Conservation (phyloP, 1,140 invertebrate genomes). For the Dinoponera quadriceps region DNA sequence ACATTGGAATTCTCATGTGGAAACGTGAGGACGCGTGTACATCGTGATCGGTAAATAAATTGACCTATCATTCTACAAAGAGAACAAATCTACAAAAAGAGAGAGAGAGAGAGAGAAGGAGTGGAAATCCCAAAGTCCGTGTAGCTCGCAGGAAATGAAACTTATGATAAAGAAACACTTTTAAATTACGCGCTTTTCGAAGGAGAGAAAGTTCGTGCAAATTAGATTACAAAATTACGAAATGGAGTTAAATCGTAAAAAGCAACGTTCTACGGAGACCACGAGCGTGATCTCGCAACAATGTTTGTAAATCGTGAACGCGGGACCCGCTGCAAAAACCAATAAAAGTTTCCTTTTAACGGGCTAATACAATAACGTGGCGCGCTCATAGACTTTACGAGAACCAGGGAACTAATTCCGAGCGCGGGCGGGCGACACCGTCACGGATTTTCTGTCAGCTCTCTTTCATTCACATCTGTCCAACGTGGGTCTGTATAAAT, state of each 20-base stretch:
- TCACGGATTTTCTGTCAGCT: not conserved
- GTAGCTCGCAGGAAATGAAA: no score
- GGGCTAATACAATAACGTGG: not conserved
- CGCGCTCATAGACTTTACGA: not conserved
- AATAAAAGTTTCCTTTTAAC: conserved; percentile 38
- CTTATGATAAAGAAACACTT: no score
- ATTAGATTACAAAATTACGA: conserved; percentile 27
- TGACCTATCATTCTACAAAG: no score
- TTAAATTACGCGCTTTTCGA: no score
- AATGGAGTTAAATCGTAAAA: conserved; percentile 16
- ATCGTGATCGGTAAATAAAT: no score
- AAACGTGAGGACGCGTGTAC: no score
- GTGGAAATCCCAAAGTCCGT: no score
- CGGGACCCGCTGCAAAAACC: not conserved
- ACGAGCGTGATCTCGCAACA: not conserved
- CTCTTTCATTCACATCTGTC: not conserved
- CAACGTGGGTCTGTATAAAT: not conserved
- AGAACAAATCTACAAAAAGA: no score
- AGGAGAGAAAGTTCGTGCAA: not conserved
- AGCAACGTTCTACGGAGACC: not conserved
- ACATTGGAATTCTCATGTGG: no score
- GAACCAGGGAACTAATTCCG: not conserved
- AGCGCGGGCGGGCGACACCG: conserved; percentile 9
- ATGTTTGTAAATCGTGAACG: conserved; percentile 20
- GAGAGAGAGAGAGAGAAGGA: no score